Conservation (phyloP, 2,797 vertebrate species). For the Notamacropus eugenii region DNA sequence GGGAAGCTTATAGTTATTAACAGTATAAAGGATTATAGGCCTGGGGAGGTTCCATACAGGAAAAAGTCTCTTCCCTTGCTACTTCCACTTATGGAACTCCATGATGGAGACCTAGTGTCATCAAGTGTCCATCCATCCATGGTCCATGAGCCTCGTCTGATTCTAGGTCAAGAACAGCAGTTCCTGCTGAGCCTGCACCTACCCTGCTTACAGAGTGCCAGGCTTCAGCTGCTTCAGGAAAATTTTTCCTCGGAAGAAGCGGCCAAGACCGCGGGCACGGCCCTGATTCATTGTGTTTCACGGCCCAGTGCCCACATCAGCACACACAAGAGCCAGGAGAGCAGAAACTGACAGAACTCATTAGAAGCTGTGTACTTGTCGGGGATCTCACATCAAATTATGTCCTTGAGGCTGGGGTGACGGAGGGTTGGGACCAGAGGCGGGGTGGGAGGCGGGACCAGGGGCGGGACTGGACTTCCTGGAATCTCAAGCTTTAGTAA, state of each 20-base stretch:
- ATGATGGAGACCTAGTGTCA: neutral
- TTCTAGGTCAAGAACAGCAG: neutral
- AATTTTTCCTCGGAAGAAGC: neutral
- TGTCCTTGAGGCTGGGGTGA: slow-evolving; percentile 63
- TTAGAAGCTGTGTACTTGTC: slow-evolving; percentile 78
- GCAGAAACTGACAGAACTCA: slow-evolving; percentile 81
- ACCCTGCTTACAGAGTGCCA: neutral
- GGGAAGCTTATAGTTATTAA: neutral
- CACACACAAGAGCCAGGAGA: slow-evolving; percentile 65
- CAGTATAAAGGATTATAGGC: no score
- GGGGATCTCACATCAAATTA: slow-evolving; percentile 76
- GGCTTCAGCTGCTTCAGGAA: slow-evolving; percentile 55
- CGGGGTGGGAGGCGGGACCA: fast-evolving
- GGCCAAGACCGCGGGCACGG: neutral
- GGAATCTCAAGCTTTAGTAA: neutral
- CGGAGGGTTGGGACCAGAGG: neutral
- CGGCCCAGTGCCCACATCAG: slow-evolving; percentile 82
- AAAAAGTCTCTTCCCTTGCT: neutral
- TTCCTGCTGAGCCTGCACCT: neutral
- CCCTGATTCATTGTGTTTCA: slow-evolving; percentile 83
- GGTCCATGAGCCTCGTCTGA: fast-evolving
- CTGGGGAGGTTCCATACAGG: neutral
- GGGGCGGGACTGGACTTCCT: neutral
- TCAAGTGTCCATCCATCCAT: neutral
- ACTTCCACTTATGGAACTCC: neutral